Evolutionary conservation across 2,888 invertebrate genomes (phyloP).

Genomic region (Caenorhabditis sinica): DNA sequence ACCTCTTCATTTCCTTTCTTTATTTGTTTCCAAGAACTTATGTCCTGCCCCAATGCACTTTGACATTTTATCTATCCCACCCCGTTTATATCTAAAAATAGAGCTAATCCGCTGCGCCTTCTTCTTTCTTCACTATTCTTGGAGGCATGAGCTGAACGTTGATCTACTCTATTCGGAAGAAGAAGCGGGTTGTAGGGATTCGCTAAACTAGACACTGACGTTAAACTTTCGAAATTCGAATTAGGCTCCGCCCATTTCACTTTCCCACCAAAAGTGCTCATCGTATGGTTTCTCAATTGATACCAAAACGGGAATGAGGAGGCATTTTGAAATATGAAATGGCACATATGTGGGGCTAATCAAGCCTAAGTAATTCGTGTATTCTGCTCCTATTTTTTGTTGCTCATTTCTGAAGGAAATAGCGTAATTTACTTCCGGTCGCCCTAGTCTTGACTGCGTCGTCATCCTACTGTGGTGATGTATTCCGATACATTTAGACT

Average conservation of each 20-base stretch:
- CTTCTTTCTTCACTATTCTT: constrained; percentile 16
- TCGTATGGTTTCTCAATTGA: neutral
- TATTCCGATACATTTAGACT: constrained; percentile 23
- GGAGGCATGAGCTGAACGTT: constrained; percentile 37
- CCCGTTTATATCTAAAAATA: constrained; percentile 31
- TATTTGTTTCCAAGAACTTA: constrained; percentile 28
- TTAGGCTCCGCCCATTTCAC: constrained; percentile 10
- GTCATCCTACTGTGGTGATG: constrained; percentile 9
- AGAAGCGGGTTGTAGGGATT: constrained; percentile 26
- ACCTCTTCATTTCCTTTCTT: too few relatives aligned
- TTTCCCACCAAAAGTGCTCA: neutral
- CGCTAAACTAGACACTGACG: constrained; percentile 24
- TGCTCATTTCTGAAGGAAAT: constrained; percentile 10
- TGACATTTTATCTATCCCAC: constrained; percentile 35
- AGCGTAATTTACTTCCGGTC: constrained; percentile 54
- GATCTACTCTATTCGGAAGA: constrained; percentile 15
- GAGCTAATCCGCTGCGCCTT: constrained; percentile 36
- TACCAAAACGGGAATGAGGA: constrained; percentile 5
- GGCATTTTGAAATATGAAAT: neutral
- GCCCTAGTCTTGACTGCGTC: constrained; percentile 16
- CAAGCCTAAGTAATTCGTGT: constrained; percentile 50
- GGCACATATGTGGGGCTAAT: constrained; percentile 15
- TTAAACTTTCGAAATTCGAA: constrained; percentile 14
- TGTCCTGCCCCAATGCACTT: constrained; percentile 42
- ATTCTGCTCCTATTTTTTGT: constrained; percentile 48